Evolutionary conservation across 2,797 vertebrate genomes (phyloP).

Genomic region (Scolopax bukidnonensis): DNA sequence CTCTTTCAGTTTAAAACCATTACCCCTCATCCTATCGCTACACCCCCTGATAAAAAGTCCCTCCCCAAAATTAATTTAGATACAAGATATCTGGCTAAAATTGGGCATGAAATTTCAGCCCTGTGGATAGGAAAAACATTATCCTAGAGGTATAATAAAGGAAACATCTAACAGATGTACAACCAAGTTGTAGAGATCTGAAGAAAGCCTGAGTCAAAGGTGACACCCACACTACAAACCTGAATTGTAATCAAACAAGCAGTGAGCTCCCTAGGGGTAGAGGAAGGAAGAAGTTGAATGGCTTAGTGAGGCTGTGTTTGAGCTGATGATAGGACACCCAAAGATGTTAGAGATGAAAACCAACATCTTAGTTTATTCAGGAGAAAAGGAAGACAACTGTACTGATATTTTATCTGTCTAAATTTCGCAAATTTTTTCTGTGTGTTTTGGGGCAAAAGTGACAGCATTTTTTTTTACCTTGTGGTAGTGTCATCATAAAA

Average conservation of each 20-base stretch:
- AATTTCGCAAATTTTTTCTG: not conserved
- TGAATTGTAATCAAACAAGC: not conserved
- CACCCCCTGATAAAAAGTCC: too few relatives aligned
- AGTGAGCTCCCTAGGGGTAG: not conserved
- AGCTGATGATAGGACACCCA: not conserved
- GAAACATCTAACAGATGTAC: not conserved
- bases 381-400: not conserved
- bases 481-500: not conserved
- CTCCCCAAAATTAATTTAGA: not conserved
- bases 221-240: not conserved
- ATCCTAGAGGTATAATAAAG: not conserved
- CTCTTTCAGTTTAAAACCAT: too few relatives aligned
- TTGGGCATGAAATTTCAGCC: not conserved
- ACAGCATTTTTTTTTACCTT: not conserved
- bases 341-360: not conserved
- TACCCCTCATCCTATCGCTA: too few relatives aligned
- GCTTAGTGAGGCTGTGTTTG: not conserved
- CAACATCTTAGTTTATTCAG: not conserved
- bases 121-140: not conserved
- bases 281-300: not conserved
- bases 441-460: not conserved
- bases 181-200: not conserved
- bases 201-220: not conserved
- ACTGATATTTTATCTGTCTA: not conserved
- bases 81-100: not conserved